Evolutionary conservation across 2,888 invertebrate species (phyloP).

Genomic region (Scaptomyza tumidula): DNA sequence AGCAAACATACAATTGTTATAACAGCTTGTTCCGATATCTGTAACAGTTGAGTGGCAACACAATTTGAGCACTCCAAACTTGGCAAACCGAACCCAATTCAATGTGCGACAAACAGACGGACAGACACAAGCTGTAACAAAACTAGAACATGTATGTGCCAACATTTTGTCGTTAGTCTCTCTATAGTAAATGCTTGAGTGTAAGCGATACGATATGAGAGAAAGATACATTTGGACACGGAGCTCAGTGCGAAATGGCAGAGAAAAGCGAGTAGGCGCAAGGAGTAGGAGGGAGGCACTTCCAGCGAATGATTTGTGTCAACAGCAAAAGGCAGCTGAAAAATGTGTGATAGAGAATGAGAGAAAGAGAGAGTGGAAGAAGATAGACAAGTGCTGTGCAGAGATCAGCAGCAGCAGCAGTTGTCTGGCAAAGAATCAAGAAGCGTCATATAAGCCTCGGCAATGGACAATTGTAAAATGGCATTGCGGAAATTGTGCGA

Average conservation of each 20-base stretch:
- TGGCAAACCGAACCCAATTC: slow-evolving; percentile 38
- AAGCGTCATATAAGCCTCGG: slow-evolving; percentile 27
- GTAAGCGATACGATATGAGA: slow-evolving; percentile 68
- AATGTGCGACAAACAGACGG: slow-evolving; percentile 14
- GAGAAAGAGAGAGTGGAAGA: neutral
- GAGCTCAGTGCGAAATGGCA: slow-evolving; percentile 41
- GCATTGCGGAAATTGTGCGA: slow-evolving; percentile 75
- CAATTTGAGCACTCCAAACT: slow-evolving; percentile 16
- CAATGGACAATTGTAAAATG: slow-evolving; percentile 71
- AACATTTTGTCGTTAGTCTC: slow-evolving; percentile 54
- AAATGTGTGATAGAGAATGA: slow-evolving; percentile 17
- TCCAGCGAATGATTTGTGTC: slow-evolving; percentile 78
- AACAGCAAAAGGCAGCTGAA: slow-evolving; percentile 66
- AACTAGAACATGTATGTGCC: slow-evolving; percentile 23
- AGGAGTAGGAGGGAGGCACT: slow-evolving; percentile 44
- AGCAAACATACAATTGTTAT: slow-evolving; percentile 15
- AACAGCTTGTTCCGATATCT: slow-evolving; percentile 9
- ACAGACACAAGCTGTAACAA: slow-evolving; percentile 22
- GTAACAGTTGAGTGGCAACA: slow-evolving; percentile 23
- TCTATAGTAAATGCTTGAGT: slow-evolving; percentile 40
- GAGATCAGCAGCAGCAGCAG: slow-evolving; percentile 45
- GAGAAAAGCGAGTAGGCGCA: slow-evolving; percentile 18
- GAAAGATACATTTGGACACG: slow-evolving; percentile 64
- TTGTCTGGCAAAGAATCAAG: slow-evolving; percentile 39
- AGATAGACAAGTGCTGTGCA: slow-evolving; percentile 13